Evolutionary conservation across 2,797 vertebrate species (phyloP).

Genomic region (Emys orbicularis): DNA sequence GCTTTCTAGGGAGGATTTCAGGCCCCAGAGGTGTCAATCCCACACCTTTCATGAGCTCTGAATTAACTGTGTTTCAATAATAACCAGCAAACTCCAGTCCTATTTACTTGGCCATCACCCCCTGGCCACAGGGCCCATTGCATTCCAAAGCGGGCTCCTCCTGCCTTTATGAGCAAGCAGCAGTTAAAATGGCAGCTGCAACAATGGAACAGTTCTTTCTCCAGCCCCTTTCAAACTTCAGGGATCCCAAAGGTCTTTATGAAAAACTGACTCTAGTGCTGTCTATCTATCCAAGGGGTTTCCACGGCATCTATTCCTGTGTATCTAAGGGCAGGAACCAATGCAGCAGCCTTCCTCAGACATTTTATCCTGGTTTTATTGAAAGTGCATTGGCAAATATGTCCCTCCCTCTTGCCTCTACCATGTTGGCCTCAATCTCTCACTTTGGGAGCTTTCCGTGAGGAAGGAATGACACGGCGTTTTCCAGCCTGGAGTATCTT

Average conservation of each 20-base stretch:
- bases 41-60: no score
- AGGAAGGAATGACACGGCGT: neutral
- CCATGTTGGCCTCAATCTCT: neutral
- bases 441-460: fast-evolving
- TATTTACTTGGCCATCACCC: neutral
- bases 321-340: neutral
- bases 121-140: neutral
- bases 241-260: neutral
- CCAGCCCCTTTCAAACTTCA: neutral
- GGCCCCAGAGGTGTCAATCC: neutral
- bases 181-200: neutral
- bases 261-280: neutral
- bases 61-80: neutral
- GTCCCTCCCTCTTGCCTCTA: neutral
- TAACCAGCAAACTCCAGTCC: neutral
- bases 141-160: neutral
- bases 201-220: neutral
- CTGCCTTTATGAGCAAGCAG: neutral
- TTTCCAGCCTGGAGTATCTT: neutral
- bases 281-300: neutral
- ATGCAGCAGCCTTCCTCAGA: neutral
- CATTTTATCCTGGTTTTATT: neutral
- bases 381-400: neutral
- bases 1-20: neutral
- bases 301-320: neutral